Percentiles rank a stretch among this genome's conserved stretches.
phyloP scores from a whole-genome alignment of 2,113 vertebrate species.

The Rhombomys opimus region DNA sequence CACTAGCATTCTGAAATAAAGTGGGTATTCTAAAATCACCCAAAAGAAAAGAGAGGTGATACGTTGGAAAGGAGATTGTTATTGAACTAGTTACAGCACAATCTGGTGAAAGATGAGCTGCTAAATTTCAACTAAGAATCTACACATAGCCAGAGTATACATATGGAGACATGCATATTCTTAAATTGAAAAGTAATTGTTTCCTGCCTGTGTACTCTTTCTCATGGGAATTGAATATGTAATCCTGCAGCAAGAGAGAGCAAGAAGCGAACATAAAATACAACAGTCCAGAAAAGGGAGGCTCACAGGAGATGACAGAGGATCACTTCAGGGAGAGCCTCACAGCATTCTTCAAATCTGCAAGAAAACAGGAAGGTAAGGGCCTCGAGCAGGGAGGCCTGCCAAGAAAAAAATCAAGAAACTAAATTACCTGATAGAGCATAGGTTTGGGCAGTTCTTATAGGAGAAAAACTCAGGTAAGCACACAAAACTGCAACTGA shows the following conservation, averaged over 20 bases:
- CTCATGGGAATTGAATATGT: not conserved
- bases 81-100: not conserved
- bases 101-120: not conserved
- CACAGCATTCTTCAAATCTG: not conserved
- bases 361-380: not conserved
- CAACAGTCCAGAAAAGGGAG: not conserved
- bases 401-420: not conserved
- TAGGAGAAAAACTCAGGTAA: not conserved
- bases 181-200: constrained; percentile 1
- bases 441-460: not conserved
- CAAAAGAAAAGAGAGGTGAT: not conserved
- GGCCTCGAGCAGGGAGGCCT: not conserved
- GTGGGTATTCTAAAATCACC: not conserved
- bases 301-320: not conserved
- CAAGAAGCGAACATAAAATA: not conserved
- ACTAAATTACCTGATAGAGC: not conserved
- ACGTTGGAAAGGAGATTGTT: not conserved
- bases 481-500: not conserved
- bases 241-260: not conserved
- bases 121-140: constrained; percentile 21
- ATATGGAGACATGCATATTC: not conserved
- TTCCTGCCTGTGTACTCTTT: not conserved
- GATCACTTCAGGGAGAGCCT: not conserved
- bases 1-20: constrained; percentile 23
- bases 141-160: not conserved